These are phyloP conservation scores for Psittacara wagleri DNA, from an alignment of 2,113 vertebrate genomes.

Conservation along the genomic window DNA sequence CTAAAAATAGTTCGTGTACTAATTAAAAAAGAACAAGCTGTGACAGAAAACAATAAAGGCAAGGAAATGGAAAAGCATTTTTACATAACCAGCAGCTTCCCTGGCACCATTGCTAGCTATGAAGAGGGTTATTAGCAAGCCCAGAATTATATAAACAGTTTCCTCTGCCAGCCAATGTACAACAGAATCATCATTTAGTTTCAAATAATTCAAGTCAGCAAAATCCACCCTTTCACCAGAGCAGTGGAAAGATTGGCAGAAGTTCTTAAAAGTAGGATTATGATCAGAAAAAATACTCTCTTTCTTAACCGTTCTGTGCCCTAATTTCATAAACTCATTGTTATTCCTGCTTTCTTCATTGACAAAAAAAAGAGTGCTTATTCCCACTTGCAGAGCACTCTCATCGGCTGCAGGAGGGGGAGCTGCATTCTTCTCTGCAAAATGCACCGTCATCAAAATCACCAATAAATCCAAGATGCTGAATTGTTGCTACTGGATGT, in stretches of 20 bases:
- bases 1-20: conserved; percentile 31
- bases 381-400: background rate
- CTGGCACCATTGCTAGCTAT: conserved; percentile 53
- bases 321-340: conserved; percentile 17
- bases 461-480: background rate
- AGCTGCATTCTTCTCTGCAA: background rate
- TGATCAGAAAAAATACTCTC: background rate
- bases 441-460: background rate
- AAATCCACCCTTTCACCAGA: conserved; percentile 36
- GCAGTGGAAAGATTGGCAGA: conserved; percentile 22
- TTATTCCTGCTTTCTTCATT: background rate
- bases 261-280: conserved; percentile 1
- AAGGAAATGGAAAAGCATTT: conserved; percentile 43
- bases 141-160: conserved; percentile 64
- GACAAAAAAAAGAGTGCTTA: background rate
- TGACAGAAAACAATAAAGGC: conserved; percentile 57
- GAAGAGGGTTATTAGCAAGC: conserved; percentile 56
- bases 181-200: conserved; percentile 33
- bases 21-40: conserved; percentile 56
- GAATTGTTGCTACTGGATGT: background rate
- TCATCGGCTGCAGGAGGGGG: background rate
- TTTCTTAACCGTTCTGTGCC: background rate
- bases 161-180: conserved; percentile 16
- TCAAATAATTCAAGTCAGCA: conserved; percentile 53
- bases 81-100: conserved; percentile 54